Evolutionary conservation across 2,797 vertebrate species (phyloP), one percentile per base, ranked within the genome.

Genomic region (Toxotes lorentzi): DNA sequence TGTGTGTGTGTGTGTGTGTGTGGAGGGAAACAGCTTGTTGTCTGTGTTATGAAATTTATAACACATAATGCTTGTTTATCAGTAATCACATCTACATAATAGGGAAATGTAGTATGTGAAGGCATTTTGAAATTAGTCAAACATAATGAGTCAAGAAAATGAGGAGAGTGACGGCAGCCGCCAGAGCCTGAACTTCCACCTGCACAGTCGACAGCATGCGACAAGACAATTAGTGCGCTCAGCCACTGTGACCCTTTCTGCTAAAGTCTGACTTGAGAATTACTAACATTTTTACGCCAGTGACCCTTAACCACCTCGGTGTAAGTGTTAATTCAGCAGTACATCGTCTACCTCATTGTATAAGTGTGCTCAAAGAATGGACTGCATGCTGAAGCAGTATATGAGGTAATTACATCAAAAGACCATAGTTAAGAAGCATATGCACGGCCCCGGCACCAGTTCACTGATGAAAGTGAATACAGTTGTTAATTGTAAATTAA

Each of bases 401-500:
- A 84, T 85, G 78, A 88, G 72, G 23, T 88, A 53, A 93, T 93
- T 92, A 92, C 47, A 69, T 62, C 40, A 77, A 77, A 81, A 59
- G 41, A 14, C 58, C 14, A 32, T 62, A 50, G 72, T 76, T 51
- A 35, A 47, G 54, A 56, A 54, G 56, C 73, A 70, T 59, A 53
- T 54, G 63, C 30, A 58, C 4, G 9, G 43, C 51, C 30, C 59
- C 10, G 67, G 57, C 50, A 24, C 4, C 51, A 10, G 64, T 40
- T 75, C 40, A 23, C 5, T 66, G 61, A 64, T 66, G 23, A 83
- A 75, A 80, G 14, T 30, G 34, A 66, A 73, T 34, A 56, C 23
- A 54, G 19, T 19, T 59, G 63, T 67, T 85, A 69, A 86, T 70
- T 60, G 38, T 35, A 63, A 40, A 78, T 61, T 24, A 12, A 4